Conservation (phyloP, 2,113 vertebrate genomes). For the Mesitornis unicolor region DNA sequence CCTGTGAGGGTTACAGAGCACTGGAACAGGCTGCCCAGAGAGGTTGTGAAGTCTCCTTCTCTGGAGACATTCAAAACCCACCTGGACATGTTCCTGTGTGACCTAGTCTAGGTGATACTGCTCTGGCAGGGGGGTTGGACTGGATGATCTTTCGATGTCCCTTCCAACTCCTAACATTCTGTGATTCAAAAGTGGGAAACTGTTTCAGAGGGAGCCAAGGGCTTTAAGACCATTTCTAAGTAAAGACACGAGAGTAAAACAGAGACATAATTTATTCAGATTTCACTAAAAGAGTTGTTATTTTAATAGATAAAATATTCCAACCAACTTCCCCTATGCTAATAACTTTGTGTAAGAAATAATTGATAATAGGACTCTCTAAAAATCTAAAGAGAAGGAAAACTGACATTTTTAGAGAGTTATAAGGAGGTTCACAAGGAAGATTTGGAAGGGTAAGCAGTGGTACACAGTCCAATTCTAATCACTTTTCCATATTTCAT, state of each 20-base stretch:
- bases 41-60: no score
- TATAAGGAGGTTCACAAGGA: not conserved
- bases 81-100: no score
- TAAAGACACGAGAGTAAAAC: not conserved
- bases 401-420: not conserved
- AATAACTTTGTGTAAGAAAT: not conserved
- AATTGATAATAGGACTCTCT: not conserved
- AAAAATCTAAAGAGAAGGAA: not conserved
- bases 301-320: not conserved
- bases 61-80: no score
- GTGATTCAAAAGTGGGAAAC: not conserved
- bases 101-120: no score
- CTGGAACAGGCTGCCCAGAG: no score
- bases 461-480: not conserved
- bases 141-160: no score
- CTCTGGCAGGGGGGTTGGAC: no score
- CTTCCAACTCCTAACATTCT: no score
- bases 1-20: no score
- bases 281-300: not conserved
- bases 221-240: not conserved
- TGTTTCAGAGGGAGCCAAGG: not conserved
- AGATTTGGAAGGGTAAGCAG: not conserved
- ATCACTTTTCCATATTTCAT: not conserved
- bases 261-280: not conserved
- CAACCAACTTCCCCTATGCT: not conserved